phyloP scores from a whole-genome alignment of 2,888 invertebrate genomes.

The Diplolepis rosae region DNA sequence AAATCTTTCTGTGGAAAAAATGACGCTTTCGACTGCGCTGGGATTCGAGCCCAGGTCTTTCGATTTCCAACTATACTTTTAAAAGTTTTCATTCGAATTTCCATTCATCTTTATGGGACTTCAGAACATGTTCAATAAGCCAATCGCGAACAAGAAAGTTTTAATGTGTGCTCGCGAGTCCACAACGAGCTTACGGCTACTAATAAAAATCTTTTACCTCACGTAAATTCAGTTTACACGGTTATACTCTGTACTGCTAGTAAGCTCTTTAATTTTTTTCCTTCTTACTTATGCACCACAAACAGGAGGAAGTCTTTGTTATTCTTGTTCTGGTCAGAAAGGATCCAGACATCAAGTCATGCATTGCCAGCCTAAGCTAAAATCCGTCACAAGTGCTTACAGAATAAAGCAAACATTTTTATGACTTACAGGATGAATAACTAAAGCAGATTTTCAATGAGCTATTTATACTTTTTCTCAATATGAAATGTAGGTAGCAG shows the following conservation, averaged over 20 bases:
- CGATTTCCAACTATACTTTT: too few relatives aligned
- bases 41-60: too few relatives aligned
- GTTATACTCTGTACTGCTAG: background rate
- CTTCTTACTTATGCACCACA: background rate
- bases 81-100: too few relatives aligned
- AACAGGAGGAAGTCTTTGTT: conserved; percentile 2
- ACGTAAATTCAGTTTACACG: background rate
- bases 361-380: background rate
- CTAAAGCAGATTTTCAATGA: too few relatives aligned
- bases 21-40: too few relatives aligned
- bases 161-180: background rate
- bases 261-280: background rate
- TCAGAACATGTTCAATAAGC: too few relatives aligned
- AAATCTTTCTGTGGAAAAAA: too few relatives aligned
- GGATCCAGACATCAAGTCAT: conserved; percentile 1
- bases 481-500: too few relatives aligned
- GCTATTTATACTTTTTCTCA: too few relatives aligned
- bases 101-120: too few relatives aligned
- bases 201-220: conserved; percentile 3
- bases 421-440: background rate
- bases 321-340: background rate
- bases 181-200: background rate
- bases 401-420: background rate
- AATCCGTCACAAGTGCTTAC: background rate
- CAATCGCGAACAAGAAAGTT: background rate